A percentile compares a stretch with the other conserved stretches of the same genome.
Evolutionary conservation across 2,113 vertebrate genomes (phyloP).

Genomic region (Circaetus gallicus): DNA sequence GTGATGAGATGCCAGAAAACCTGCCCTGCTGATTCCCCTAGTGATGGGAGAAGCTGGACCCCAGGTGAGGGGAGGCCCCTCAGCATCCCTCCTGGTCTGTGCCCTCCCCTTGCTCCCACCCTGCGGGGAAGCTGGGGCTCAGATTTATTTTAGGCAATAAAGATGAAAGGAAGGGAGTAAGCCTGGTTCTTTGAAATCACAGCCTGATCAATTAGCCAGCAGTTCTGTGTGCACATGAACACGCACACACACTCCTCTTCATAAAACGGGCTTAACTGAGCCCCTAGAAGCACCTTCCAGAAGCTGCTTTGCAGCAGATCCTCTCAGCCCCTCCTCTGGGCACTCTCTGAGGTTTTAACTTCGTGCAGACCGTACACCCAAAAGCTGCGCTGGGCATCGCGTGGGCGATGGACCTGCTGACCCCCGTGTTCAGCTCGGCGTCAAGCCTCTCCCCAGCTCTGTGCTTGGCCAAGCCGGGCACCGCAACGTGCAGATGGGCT

Average conservation of each 20-base stretch:
- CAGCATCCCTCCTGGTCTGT: not conserved
- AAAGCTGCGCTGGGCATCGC: accelerated
- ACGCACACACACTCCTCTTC: accelerated
- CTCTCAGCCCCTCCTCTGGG: not conserved
- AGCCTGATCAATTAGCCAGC: not conserved
- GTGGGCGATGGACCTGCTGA: accelerated
- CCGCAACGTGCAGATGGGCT: accelerated
- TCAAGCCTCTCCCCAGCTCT: accelerated
- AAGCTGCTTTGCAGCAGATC: not conserved
- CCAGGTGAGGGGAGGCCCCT: not conserved
- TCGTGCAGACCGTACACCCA: accelerated
- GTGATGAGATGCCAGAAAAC: not conserved
- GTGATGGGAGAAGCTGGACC: not conserved
- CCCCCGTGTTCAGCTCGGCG: accelerated
- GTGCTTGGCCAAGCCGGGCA: accelerated
- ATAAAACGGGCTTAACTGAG: not conserved
- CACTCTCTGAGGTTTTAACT: not conserved
- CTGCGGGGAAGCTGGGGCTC: not conserved
- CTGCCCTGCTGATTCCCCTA: not conserved
- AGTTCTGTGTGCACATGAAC: not conserved
- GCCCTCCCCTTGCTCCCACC: not conserved
- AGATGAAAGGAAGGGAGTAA: not conserved
- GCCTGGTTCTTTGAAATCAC: not conserved
- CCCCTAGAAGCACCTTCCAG: not conserved
- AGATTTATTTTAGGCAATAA: not conserved